A percentile compares a stretch with the other conserved stretches of the same genome.
These are phyloP conservation scores for Eilema griseolum DNA, from an alignment of 2,888 invertebrate genomes.

Conservation along the genomic window DNA sequence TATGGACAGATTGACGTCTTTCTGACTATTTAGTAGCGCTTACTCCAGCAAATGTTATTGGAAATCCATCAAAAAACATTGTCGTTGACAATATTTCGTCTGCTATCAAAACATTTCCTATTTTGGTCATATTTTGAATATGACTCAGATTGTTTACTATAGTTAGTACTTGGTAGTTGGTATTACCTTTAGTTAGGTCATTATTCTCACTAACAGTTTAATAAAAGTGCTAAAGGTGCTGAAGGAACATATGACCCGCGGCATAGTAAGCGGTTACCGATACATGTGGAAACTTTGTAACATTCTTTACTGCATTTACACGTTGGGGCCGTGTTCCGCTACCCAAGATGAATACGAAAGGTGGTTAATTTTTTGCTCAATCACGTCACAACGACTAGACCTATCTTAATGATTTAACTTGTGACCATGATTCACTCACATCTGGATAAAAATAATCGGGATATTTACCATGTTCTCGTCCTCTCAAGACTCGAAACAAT, in stretches of 20 bases:
- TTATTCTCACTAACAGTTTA: neutral
- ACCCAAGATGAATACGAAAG: neutral
- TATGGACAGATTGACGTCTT: slow-evolving; percentile 76
- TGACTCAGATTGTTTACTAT: neutral
- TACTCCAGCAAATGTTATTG: slow-evolving; percentile 53
- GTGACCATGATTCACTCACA: no score
- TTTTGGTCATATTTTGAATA: neutral
- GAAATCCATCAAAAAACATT: slow-evolving; percentile 44
- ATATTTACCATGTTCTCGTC: no score
- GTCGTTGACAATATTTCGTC: slow-evolving; percentile 10
- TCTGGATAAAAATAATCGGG: no score
- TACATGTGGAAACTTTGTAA: neutral
- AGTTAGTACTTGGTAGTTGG: neutral
- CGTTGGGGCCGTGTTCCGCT: neutral
- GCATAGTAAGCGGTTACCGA: neutral
- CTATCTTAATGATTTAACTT: neutral
- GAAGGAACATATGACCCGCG: neutral
- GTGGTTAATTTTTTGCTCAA: neutral
- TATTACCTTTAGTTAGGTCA: neutral
- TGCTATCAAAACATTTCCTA: slow-evolving; percentile 1
- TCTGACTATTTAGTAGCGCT: slow-evolving; percentile 66
- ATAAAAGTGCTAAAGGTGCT: neutral
- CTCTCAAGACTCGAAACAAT: no score
- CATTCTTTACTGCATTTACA: neutral
- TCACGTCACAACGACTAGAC: neutral